Conservation (phyloP, 2,797 vertebrate species). For the Poeciliopsis paucimaculata region DNA sequence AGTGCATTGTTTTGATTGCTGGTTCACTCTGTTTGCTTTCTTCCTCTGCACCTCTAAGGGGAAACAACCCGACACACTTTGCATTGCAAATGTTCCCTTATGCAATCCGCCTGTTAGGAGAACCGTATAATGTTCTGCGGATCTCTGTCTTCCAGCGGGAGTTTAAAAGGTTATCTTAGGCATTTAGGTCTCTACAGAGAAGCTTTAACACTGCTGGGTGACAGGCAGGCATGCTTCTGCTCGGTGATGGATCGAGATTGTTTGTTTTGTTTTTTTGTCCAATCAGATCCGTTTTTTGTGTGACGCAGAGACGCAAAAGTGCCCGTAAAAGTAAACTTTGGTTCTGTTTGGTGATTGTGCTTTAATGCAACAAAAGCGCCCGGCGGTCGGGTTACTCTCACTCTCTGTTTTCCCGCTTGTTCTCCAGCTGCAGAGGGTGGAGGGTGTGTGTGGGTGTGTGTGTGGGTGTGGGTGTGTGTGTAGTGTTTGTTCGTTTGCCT, state of each 20-base stretch:
- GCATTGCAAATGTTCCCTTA: constrained; percentile 71
- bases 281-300: not conserved
- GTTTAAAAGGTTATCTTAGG: constrained; percentile 13
- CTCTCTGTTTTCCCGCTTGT: not conserved
- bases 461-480: not conserved
- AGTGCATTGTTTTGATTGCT: constrained; percentile 58
- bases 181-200: not conserved
- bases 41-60: not conserved
- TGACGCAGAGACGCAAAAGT: not conserved
- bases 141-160: constrained; percentile 22
- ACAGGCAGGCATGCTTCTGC: not conserved
- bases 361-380: not conserved
- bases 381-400: constrained; percentile 1
- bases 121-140: constrained; percentile 53
- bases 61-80: constrained; percentile 47
- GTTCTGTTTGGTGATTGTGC: not conserved
- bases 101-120: constrained; percentile 28
- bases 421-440: constrained; percentile 10
- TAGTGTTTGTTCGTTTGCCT: not conserved
- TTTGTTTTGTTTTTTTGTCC: too few species aligned
- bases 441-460: not conserved
- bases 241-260: not conserved
- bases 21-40: constrained; percentile 14
- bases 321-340: not conserved
- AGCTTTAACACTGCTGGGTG: not conserved